Evolutionary conservation across 2,888 invertebrate genomes (phyloP), one percentile per base, ranked within the genome.

Genomic region (Drosophila nigritarsus): DNA sequence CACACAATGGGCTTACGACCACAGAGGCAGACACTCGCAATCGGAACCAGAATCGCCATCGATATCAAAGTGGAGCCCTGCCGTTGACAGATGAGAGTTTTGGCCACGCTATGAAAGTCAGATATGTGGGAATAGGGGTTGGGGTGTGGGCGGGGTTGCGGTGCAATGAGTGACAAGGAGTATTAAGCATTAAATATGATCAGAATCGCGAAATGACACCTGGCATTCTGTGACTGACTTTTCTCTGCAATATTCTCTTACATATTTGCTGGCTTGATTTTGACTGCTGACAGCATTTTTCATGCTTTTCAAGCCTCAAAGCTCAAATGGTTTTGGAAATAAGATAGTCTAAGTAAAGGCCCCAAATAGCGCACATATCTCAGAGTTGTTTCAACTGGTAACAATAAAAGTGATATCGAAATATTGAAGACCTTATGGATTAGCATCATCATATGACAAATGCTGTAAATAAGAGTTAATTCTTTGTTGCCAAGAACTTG

Each of bases 131-230:
- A 30, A 32, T 24, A 11, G 42, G n/a, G 20, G 55, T 24, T 24
- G 29, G 38, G n/a, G 7, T 36, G 27, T n/a, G 20, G n/a, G 40
- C 11, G 32, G 38, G 54, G 54, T 55, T 20, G 13, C 3, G 20
- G 2, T 45, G 45, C 45, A 45, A 15, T 15, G 45, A 13, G 24
- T 24, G 24, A 4, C 45, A 45, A 24, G 45, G 15, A 24, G 63
- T 62, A 74, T 54, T 56, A 50, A 78, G 66, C 70, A 68, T 82
- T 85, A 63, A 87, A 85, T 82, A 82, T 72, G 83, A 86, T 65
- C 75, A 74, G n/a, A 63, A 63, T 36, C 18, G 29, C 40, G 1
- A 67, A 20, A 36, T 50, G 71, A 65, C 71, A 80, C 71, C 77
- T 51, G 49, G 45, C 67, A 65, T 64, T 64, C 32, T 32, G n/a